Conservation (phyloP, 2,113 vertebrate species). For the Chaenocephalus aceratus region DNA sequence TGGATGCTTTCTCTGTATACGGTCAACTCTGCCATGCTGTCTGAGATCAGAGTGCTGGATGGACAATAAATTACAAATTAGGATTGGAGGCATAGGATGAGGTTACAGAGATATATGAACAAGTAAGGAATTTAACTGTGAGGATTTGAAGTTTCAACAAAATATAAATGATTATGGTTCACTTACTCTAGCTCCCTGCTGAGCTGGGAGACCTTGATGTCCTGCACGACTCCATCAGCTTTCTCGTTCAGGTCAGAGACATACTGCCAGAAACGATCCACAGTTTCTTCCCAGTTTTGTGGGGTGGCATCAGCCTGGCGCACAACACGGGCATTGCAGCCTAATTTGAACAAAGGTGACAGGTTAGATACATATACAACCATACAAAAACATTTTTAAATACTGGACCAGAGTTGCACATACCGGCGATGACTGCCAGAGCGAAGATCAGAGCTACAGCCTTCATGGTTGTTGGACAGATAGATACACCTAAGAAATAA, state of each 20-base stretch:
- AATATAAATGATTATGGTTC: background rate
- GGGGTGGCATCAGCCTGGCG: slow-evolving; percentile 57
- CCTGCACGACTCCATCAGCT: slow-evolving; percentile 71
- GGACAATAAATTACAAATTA: background rate
- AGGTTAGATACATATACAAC: background rate
- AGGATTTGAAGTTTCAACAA: too few relatives aligned
- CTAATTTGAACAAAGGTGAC: slow-evolving; percentile 51
- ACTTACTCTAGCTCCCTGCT: slow-evolving; percentile 87
- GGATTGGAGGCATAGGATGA: background rate
- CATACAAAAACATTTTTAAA: background rate
- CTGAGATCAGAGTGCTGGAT: slow-evolving; percentile 84
- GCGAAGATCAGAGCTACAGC: slow-evolving; percentile 79
- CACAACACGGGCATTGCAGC: slow-evolving; percentile 80
- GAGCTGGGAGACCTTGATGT: slow-evolving; percentile 81
- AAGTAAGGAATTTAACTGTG: too few relatives aligned
- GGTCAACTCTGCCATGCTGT: slow-evolving; percentile 83
- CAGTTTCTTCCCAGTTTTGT: slow-evolving; percentile 78
- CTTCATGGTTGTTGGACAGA: slow-evolving; percentile 81
- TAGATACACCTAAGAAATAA: slow-evolving; percentile 66
- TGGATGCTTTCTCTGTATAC: slow-evolving; percentile 76
- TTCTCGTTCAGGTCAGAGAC: slow-evolving; percentile 73
- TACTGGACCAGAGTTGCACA: background rate
- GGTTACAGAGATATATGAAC: too few relatives aligned
- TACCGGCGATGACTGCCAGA: slow-evolving; percentile 82
- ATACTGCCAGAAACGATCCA: slow-evolving; percentile 83